Conservation (phyloP, 2,113 vertebrate species). For the Pseudolaguvia tuberculata region DNA sequence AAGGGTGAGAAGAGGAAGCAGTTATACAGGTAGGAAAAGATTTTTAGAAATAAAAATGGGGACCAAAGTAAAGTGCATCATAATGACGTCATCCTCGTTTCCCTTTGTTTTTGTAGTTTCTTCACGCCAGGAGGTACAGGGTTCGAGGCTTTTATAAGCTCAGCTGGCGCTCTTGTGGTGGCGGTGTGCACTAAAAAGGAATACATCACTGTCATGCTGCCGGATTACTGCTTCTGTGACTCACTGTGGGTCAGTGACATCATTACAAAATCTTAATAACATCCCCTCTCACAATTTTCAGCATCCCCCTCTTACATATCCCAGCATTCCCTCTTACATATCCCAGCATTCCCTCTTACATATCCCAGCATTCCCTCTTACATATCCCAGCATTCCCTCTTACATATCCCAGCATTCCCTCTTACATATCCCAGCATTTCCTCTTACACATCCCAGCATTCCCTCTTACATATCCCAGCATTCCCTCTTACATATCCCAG, state of each 20-base stretch:
- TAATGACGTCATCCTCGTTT: not conserved
- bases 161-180: slow-evolving; percentile 82
- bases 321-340: not conserved
- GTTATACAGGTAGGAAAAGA: slow-evolving; percentile 83
- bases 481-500: not conserved
- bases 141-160: slow-evolving; percentile 93
- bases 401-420: not conserved
- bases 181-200: slow-evolving; percentile 97
- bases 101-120: slow-evolving; percentile 72
- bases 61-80: not conserved
- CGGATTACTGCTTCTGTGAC: slow-evolving; percentile 94
- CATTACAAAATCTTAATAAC: not conserved
- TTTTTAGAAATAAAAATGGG: not conserved
- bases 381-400: not conserved
- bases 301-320: not conserved
- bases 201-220: slow-evolving; percentile 91
- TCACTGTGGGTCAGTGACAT: slow-evolving; percentile 86
- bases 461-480: not conserved
- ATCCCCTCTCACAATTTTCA: too few relatives aligned
- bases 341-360: not conserved
- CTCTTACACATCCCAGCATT: not conserved
- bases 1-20: slow-evolving; percentile 92
- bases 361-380: not conserved
- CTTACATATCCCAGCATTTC: not conserved
- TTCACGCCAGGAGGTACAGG: slow-evolving; percentile 88